Conservation (phyloP, 2,797 vertebrate species). For the Eulemur mongoz region DNA sequence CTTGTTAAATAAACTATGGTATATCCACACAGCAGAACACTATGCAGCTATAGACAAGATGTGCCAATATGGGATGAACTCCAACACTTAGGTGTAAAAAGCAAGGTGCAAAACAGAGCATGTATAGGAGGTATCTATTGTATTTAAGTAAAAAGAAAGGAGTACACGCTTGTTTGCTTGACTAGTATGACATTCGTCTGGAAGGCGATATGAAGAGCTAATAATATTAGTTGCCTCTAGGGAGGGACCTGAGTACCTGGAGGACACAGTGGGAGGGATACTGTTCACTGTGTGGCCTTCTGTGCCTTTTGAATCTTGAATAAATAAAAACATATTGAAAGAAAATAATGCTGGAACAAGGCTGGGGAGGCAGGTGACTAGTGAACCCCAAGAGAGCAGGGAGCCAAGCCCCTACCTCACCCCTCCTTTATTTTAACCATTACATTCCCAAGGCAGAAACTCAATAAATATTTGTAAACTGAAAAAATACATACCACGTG, state of each 20-base stretch:
- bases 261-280: neutral
- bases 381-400: neutral
- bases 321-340: neutral
- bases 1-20: neutral
- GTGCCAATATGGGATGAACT: neutral
- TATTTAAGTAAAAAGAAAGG: neutral
- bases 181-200: neutral
- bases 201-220: neutral
- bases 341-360: neutral
- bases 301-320: neutral
- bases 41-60: neutral
- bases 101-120: neutral
- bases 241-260: neutral
- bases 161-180: neutral
- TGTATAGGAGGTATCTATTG: neutral
- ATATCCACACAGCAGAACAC: neutral
- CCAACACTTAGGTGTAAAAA: neutral
- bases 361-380: neutral
- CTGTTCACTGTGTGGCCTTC: neutral
- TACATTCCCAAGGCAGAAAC: neutral
- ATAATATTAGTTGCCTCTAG: neutral
- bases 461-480: neutral
- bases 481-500: neutral
- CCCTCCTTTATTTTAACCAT: neutral
- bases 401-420: accelerated